Base-by-base conservation (phyloP, 2,888 invertebrate genomes). In the Cerceris ruficornis region DNA sequence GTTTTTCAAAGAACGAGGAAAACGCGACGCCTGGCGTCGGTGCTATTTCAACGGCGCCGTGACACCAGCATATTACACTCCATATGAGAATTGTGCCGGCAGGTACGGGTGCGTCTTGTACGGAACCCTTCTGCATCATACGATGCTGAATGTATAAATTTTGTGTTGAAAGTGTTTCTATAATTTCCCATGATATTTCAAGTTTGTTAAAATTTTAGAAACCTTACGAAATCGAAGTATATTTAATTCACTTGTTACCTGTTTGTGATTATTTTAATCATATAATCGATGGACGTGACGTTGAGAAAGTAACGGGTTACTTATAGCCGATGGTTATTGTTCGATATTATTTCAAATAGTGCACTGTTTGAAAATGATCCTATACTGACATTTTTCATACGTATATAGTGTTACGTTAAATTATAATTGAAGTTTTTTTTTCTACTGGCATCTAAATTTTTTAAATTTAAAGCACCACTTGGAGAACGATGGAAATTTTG, bases 21-120 rank as follows among this genome's bases (percentile, higher is more conserved):
- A 62, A 59, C 55, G 14, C 82, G 60, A 69, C 52, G 69, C 61
- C 39, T 70, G 42, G 66, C 82, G 69, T 77, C 55, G 42, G 43
- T 9, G 66, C 66, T 82, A 39, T 7, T 8, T 11, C 11, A 8
- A 73, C 82, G 82, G 17, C 83, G 77, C 52, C 80, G 82, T 83
- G 74, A 39, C 0, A 0, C 0, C 7, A 74, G 54, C 55, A 7
- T 15, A 54, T 8, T 11, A 42, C 6, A 13, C 13, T 59, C 13
- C 1, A 28, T 9, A 55, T 7, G 14, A 68, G 9, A 64, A 7
- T 11, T 4, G 4, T 6, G 11, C 28, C 67, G 54, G 14, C 54
- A 73, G 11, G 39, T 62, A 11, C 7, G 41, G n/a, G 17, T 43
- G 13, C 43, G 41, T 9, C 42, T 7, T 43, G 15, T 13, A 0